These are phyloP conservation scores for Drosophila anomalata DNA, from an alignment of 2,888 invertebrate species.

Conservation along the genomic window DNA sequence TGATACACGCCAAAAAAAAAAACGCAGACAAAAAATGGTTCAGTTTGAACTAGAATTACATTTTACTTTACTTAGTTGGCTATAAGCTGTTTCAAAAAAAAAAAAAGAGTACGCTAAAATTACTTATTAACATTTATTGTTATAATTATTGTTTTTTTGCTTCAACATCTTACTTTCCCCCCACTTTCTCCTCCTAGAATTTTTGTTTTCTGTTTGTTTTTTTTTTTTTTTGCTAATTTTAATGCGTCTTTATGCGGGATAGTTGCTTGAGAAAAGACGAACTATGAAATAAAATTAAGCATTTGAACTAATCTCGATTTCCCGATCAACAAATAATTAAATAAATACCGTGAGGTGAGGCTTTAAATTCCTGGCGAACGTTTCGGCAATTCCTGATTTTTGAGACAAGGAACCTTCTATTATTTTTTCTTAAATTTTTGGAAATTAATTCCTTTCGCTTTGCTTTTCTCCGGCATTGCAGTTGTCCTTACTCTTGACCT, in stretches of 20 bases:
- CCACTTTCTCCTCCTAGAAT: conserved; percentile 16
- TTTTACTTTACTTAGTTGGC: conserved; percentile 64
- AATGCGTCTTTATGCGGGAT: conserved; percentile 74
- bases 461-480: conserved; percentile 21
- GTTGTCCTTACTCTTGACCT: not conserved
- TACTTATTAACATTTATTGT: conserved; percentile 66
- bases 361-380: conserved; percentile 27
- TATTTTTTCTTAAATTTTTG: not conserved
- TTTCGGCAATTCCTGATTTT: conserved; percentile 39
- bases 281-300: conserved; percentile 1
- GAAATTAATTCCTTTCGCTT: conserved; percentile 29
- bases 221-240: conserved; percentile 54
- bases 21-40: conserved; percentile 41
- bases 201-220: not conserved
- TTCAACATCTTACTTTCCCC: conserved; percentile 15
- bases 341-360: conserved; percentile 17
- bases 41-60: conserved; percentile 54
- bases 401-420: conserved; percentile 32
- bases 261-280: conserved; percentile 26
- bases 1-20: conserved; percentile 41
- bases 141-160: conserved; percentile 51
- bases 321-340: not conserved
- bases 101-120: conserved; percentile 65
- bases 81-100: conserved; percentile 71
- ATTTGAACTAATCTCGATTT: conserved; percentile 2